phyloP scores from a whole-genome alignment of 2,888 invertebrate genomes.

The Melinopterus prodromus region DNA sequence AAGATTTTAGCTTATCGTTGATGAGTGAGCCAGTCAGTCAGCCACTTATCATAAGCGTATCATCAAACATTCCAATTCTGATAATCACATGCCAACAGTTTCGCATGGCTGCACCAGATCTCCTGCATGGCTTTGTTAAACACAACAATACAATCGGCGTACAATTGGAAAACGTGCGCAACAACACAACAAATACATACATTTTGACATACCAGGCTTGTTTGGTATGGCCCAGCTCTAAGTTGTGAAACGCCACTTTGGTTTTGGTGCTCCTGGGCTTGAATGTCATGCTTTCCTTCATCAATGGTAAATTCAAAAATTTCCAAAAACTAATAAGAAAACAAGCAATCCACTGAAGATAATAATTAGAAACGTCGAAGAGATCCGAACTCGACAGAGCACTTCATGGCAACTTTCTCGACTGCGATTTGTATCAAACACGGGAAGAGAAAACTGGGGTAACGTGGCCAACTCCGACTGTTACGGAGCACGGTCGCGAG shows the following conservation, averaged over 20 bases:
- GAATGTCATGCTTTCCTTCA: slow-evolving; percentile 49
- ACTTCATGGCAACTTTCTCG: background rate
- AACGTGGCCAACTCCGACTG: background rate
- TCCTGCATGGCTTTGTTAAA: background rate
- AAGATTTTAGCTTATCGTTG: too few relatives aligned
- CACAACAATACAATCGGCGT: background rate
- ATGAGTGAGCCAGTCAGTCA: too few relatives aligned
- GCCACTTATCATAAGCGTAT: too few relatives aligned
- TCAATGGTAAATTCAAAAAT: background rate
- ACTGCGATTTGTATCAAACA: background rate
- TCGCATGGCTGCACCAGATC: background rate
- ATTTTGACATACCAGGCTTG: slow-evolving; percentile 57
- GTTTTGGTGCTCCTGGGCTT: slow-evolving; percentile 49
- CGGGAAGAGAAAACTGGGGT: background rate
- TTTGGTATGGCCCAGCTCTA: slow-evolving; percentile 50
- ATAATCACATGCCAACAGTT: too few relatives aligned
- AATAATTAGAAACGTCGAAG: background rate
- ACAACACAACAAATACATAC: slow-evolving; percentile 47
- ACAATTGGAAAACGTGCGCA: background rate
- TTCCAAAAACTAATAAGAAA: background rate
- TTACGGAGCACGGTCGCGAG: slow-evolving; percentile 18
- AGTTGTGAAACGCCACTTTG: slow-evolving; percentile 49
- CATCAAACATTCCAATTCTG: too few relatives aligned
- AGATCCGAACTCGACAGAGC: background rate
- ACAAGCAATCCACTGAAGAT: background rate